phyloP scores from a whole-genome alignment of 2,113 vertebrate genomes.

The Oreochromis aureus region DNA sequence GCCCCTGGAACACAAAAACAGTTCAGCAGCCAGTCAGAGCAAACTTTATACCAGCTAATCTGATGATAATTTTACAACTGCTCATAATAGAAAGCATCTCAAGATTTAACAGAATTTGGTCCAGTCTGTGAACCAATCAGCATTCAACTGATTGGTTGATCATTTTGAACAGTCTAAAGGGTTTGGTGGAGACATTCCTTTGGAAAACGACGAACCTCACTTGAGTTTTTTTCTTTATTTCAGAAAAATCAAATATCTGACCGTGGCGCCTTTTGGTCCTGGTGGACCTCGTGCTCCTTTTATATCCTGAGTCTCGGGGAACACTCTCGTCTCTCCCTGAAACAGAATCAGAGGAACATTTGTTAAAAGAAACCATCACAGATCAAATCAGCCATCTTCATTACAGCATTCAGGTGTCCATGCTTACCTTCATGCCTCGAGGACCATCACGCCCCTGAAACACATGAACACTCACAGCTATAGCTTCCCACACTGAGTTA shows the following conservation, averaged over 20 bases:
- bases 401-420: not conserved
- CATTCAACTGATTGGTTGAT: not conserved
- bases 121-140: not conserved
- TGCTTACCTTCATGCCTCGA: constrained; percentile 30
- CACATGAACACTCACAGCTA: not conserved
- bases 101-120: fast-evolving
- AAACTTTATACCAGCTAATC: not conserved
- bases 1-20: constrained; percentile 40
- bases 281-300: constrained; percentile 34
- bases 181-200: not conserved
- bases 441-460: constrained; percentile 39
- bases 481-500: not conserved
- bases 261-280: constrained; percentile 39
- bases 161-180: not conserved
- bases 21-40: not conserved
- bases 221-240: not conserved
- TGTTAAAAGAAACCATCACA: not conserved
- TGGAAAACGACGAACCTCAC: not conserved
- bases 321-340: constrained; percentile 36
- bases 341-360: not conserved
- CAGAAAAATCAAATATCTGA: not conserved
- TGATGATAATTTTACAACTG: not conserved
- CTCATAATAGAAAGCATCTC: not conserved
- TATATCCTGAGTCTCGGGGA: not conserved
- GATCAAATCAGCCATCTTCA: not conserved